Evolutionary conservation across 2,888 invertebrate species (phyloP).

Genomic region (Philonicus albiceps): DNA sequence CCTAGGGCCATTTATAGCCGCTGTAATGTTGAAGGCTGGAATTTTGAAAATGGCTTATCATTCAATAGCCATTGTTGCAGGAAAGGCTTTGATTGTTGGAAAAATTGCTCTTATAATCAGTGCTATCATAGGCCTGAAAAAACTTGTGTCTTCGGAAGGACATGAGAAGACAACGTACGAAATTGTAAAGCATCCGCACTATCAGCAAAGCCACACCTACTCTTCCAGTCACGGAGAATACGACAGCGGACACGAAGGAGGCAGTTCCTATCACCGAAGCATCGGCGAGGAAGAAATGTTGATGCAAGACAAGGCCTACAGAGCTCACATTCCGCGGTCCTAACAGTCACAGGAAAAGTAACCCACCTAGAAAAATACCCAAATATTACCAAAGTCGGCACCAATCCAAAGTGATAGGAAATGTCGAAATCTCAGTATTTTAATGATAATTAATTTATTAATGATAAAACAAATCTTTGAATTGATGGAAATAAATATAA

Average conservation of each 20-base stretch:
- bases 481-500: background rate
- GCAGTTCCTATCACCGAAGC: slow-evolving; percentile 68
- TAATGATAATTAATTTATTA: background rate
- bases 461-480: background rate
- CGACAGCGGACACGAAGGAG: slow-evolving; percentile 67
- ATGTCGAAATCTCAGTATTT: background rate
- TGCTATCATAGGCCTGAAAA: slow-evolving; percentile 81
- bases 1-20: slow-evolving; percentile 73
- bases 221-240: slow-evolving; percentile 73
- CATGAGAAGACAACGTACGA: slow-evolving; percentile 84
- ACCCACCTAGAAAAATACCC: background rate
- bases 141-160: slow-evolving; percentile 74
- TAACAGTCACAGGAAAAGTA: background rate
- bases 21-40: slow-evolving; percentile 75
- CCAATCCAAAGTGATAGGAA: background rate
- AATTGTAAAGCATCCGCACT: slow-evolving; percentile 85
- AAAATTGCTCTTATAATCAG: slow-evolving; percentile 84
- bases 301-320: slow-evolving; percentile 72
- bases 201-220: slow-evolving; percentile 79
- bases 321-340: slow-evolving; percentile 62
- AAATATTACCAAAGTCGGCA: background rate
- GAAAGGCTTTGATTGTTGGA: slow-evolving; percentile 81
- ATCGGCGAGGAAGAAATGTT: slow-evolving; percentile 68
- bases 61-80: slow-evolving; percentile 78
- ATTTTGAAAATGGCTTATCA: slow-evolving; percentile 79